phyloP scores from a whole-genome alignment of 1,140 invertebrate genomes.

The Neodiprion pinetum region DNA sequence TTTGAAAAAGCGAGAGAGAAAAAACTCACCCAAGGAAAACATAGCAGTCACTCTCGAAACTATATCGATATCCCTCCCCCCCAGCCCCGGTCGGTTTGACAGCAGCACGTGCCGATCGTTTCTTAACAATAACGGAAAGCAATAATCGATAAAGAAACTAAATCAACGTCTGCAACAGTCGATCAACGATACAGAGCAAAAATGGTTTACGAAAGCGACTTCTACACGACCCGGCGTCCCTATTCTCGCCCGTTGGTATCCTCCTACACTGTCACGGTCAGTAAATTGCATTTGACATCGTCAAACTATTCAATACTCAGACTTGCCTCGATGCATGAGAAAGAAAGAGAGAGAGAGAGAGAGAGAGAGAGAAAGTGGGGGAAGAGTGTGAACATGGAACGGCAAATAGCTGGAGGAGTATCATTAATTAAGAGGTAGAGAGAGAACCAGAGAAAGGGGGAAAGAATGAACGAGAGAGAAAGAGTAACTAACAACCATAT shows the following conservation, averaged over 20 bases:
- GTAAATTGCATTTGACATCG: constrained; percentile 47
- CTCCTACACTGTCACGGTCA: constrained; percentile 82
- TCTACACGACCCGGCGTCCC: constrained; percentile 84
- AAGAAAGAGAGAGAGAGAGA: neutral
- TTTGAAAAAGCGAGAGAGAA: constrained; percentile 27
- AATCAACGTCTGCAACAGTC: neutral
- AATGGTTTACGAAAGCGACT: constrained; percentile 91
- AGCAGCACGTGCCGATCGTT: neutral
- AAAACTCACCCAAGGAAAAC: constrained; percentile 13
- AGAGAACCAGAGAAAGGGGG: neutral
- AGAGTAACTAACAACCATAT: no score
- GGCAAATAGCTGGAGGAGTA: neutral
- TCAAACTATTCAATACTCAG: neutral
- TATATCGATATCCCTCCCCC: neutral
- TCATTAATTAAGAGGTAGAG: neutral
- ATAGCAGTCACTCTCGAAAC: constrained; percentile 18
- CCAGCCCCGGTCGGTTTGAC: neutral
- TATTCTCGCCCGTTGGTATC: constrained; percentile 74
- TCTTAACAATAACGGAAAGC: no score
- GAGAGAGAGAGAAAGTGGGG: neutral
- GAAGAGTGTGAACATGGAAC: no score
- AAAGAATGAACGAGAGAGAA: no score
- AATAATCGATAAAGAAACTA: no score
- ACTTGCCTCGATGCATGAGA: neutral
- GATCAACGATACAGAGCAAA: constrained; percentile 48